phyloP scores from a whole-genome alignment of 2,888 invertebrate species.

The Venustoraphidia nigricollis region DNA sequence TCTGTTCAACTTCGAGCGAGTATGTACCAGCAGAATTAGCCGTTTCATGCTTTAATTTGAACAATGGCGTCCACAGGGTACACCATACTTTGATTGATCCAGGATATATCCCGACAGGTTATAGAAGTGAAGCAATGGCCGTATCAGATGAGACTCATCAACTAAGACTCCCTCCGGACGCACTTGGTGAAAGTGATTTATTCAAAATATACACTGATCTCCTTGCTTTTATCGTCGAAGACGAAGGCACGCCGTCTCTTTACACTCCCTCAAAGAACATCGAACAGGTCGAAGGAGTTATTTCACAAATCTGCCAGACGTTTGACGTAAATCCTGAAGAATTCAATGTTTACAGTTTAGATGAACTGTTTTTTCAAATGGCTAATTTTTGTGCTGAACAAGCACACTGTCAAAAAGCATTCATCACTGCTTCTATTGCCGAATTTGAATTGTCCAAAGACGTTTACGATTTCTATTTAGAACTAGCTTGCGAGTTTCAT shows the following conservation, averaged over 20 bases:
- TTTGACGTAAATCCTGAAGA: slow-evolving; percentile 14
- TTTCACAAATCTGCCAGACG: slow-evolving; percentile 16
- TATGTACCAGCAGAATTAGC: slow-evolving; percentile 39
- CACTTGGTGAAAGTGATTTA: slow-evolving; percentile 21
- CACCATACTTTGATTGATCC: slow-evolving; percentile 28
- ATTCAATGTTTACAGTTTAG: slow-evolving; percentile 22
- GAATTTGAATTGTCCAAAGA: slow-evolving; percentile 24
- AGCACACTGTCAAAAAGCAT: not conserved
- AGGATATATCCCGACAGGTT: slow-evolving; percentile 29
- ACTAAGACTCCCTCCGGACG: slow-evolving; percentile 27
- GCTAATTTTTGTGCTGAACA: slow-evolving; percentile 14
- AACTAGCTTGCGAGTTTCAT: slow-evolving; percentile 29
- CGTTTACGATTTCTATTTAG: slow-evolving; percentile 18
- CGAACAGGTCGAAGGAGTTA: slow-evolving; percentile 21
- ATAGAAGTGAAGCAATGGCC: slow-evolving; percentile 26
- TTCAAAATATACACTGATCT: slow-evolving; percentile 25
- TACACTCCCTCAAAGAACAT: slow-evolving; percentile 24
- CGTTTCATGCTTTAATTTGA: slow-evolving; percentile 29
- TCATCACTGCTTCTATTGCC: slow-evolving; percentile 14
- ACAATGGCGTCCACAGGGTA: slow-evolving; percentile 28
- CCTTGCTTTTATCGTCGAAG: slow-evolving; percentile 22
- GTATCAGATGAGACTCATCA: slow-evolving; percentile 29
- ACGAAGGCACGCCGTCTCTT: slow-evolving; percentile 23
- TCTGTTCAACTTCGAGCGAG: slow-evolving; percentile 16
- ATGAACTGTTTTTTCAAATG: slow-evolving; percentile 21